Percentiles rank a stretch among this genome's conserved stretches.
Conservation (phyloP, 2,113 vertebrate species). For the Steatornis caripensis region DNA sequence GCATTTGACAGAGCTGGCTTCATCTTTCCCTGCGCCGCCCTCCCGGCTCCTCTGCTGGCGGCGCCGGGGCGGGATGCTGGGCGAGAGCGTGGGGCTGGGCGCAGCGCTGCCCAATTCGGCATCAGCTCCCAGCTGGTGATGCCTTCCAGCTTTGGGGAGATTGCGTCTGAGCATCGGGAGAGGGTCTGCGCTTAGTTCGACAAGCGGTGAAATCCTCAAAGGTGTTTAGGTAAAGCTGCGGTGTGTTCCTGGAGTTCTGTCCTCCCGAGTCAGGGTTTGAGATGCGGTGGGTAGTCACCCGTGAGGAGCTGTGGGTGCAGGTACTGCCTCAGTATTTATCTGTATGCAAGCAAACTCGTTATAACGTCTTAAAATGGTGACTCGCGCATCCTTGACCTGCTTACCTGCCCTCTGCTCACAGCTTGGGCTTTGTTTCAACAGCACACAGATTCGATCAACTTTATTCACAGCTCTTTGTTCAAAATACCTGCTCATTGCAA, state of each 20-base stretch:
- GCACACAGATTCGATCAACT: neutral
- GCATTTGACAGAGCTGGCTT: neutral
- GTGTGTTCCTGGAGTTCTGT: neutral
- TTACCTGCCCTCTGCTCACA: neutral
- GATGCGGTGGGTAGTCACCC: neutral
- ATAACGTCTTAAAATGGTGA: neutral
- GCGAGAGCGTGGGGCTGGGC: neutral
- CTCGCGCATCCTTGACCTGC: neutral
- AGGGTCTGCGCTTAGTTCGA: neutral
- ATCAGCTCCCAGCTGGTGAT: accelerated
- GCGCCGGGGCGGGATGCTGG: too few relatives aligned
- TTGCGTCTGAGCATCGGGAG: neutral
- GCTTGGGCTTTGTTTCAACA: neutral
- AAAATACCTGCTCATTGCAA: neutral
- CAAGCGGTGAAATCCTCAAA: neutral
- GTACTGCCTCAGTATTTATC: neutral
- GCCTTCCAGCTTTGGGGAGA: neutral
- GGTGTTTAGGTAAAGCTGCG: neutral
- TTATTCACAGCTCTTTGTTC: neutral
- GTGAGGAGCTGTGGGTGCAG: neutral
- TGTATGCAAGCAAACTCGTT: neutral
- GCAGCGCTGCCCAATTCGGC: accelerated
- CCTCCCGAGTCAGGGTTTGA: neutral
- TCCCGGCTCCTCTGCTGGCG: neutral
- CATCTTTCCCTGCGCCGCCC: too few relatives aligned